Evolutionary conservation across 2,797 vertebrate genomes (phyloP).

Genomic region (Cirrhinus mrigala): DNA sequence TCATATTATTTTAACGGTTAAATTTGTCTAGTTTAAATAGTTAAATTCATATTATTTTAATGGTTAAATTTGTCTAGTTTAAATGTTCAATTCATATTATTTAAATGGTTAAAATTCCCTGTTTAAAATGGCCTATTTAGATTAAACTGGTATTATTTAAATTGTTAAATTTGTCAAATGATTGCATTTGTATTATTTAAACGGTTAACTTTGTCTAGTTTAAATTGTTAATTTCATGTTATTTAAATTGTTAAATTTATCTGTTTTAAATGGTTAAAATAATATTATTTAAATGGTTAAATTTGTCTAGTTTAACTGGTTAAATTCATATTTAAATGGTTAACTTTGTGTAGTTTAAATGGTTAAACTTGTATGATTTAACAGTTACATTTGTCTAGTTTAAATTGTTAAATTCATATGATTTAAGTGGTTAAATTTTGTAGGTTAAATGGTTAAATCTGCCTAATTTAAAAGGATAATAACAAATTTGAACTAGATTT

Average conservation of each 20-base stretch:
- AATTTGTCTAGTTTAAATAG: background rate
- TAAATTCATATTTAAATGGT: no score
- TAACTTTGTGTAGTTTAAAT: no score
- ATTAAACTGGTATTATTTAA: no score
- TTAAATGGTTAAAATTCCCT: no score
- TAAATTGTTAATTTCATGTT: background rate
- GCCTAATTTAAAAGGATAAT: background rate
- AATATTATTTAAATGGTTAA: background rate
- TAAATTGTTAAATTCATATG: no score
- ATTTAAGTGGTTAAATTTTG: no score
- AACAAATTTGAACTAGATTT: background rate
- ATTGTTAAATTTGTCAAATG: background rate
- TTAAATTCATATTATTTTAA: background rate
- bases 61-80: background rate
- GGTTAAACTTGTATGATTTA: no score
- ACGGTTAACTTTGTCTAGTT: background rate
- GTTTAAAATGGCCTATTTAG: no score
- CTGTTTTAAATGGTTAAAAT: background rate
- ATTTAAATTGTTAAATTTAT: background rate
- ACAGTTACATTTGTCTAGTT: no score
- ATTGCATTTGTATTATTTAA: background rate
- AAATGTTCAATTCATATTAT: background rate
- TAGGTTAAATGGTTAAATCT: background rate
- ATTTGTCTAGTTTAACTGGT: no score
- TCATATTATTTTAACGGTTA: background rate